Evolutionary conservation across 2,797 vertebrate species (phyloP), one percentile per base, ranked within the genome.

Genomic region (Amazona finschi): DNA sequence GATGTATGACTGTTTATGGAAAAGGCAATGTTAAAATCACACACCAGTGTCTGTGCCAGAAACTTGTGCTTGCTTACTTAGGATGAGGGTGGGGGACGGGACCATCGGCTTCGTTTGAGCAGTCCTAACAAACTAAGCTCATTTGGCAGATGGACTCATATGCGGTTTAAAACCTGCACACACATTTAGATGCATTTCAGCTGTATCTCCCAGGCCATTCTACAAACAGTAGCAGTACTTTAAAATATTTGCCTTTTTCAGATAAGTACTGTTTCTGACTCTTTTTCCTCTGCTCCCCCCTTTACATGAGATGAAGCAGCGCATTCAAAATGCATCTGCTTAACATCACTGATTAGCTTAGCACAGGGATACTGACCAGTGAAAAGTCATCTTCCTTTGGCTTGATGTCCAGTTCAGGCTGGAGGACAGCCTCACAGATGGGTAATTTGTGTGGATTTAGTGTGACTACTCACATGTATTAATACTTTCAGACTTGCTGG

Each of bases 1-100:
- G 94, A 96, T 96, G 80, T 90, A 95, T 94, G 94, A 87, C 52
- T 96, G 89, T 96, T 96, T 96, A 96, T 94, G 89, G 85, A 87
- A 94, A 79, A 6, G 60, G 77, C 89, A 94, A 84, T 87, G 87
- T 92, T 95, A 94, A 91, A 95, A 94, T 96, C 67, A 38, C 92
- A 95, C 81, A 55, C 79, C 67, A 78, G 15, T 53, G 14, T 79
- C 85, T 52, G 9, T 92, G 94, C 94, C 93, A 93, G 85, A 89
- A 96, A 94, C 30, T 90, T 89, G n/a, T 24, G 13, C 57, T 93
- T n/a, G 27, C 85, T 87, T 76, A 47, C 53, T 87, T 89, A 66
- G 80, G 93, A 62, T 69, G 4, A 80, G 60, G 25, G 60, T 44
- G 57, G 58, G 85, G 39, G 60, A 67, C 1, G 0, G 64, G 95